These are phyloP conservation scores for Andricus quercusramuli DNA, from an alignment of 2,888 invertebrate species.

Conservation along the genomic window DNA sequence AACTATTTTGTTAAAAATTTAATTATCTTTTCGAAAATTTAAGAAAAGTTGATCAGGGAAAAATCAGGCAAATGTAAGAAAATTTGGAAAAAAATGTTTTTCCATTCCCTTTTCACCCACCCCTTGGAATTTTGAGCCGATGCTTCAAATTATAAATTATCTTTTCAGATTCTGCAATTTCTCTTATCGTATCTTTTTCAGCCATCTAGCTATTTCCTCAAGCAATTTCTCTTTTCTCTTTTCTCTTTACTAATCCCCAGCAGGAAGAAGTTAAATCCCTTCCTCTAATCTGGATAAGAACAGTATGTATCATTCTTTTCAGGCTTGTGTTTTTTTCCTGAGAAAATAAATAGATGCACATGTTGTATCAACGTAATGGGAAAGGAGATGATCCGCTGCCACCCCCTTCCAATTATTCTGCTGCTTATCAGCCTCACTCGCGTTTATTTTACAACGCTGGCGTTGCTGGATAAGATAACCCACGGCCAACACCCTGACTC, in stretches of 20 bases:
- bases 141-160: neutral
- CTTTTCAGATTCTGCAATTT: neutral
- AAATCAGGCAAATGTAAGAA: too few relatives aligned
- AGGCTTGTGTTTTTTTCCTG: neutral
- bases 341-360: constrained; percentile 25
- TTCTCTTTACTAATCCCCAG: neutral
- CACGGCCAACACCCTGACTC: constrained; percentile 8
- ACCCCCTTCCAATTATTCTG: constrained; percentile 28
- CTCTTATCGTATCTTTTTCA: neutral
- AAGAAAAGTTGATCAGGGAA: too few relatives aligned
- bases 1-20: too few relatives aligned
- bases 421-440: constrained; percentile 28
- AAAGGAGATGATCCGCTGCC: constrained; percentile 22
- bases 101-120: too few relatives aligned
- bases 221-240: constrained; percentile 37
- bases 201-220: neutral
- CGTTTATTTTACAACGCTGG: constrained; percentile 31
- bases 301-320: constrained; percentile 7
- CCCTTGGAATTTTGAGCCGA: too few relatives aligned
- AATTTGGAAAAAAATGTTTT: too few relatives aligned
- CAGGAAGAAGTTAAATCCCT: constrained; percentile 10
- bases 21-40: too few relatives aligned
- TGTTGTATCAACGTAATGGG: constrained; percentile 18
- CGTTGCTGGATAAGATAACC: constrained; percentile 14
- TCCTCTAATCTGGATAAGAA: constrained; percentile 30